Evolutionary conservation across 2,888 invertebrate genomes (phyloP), one percentile per base, ranked within the genome.

Genomic region (Melolontha melolontha): DNA sequence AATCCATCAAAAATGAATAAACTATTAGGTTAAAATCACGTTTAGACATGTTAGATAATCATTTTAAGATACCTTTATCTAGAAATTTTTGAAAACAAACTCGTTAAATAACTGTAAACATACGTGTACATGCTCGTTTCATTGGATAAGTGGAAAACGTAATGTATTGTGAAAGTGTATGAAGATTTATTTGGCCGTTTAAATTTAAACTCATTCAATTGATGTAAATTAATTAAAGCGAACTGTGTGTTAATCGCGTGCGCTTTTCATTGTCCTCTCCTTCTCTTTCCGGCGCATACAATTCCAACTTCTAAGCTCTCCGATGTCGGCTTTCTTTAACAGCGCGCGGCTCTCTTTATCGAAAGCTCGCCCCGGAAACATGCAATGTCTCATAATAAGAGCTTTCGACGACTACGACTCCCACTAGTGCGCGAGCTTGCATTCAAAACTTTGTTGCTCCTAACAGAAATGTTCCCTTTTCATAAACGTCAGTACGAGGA

Each of bases 161-260:
- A 16, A 49, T 27, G 49, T 29, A 63, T 63, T 39, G 63, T 27
- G 49, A 34, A 49, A 63, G 63, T 34, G 55, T 55, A 57, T 66
- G 16, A 47, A 22, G 66, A 55, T 66, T 66, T 66, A 55, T 66
- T 55, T 66, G 55, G 55, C 34, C 66, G 55, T 40, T 66, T 52
- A 34, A 66, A 57, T 66, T 66, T 66, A 66, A 66, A 66, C 55
- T 66, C 55, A 66, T 66, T 57, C 57, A 57, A 57, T 57, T 66
- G 66, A 55, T 47, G 66, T 55, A 66, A 66, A 66, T 55, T 66
- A 66, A 66, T 66, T 66, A 66, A 55, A 55, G 66, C 54, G 55
- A 54, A 55, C 55, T 55, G 47, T 66, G 57, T 44, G 66, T 66
- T 66, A 66, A 66, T 66, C 66, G 66, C 34, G 66, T 55, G 66